Evolutionary conservation across 2,113 vertebrate species (phyloP), one percentile per base, ranked within the genome.

Genomic region (Sinocyclocheilus anophthalmus): DNA sequence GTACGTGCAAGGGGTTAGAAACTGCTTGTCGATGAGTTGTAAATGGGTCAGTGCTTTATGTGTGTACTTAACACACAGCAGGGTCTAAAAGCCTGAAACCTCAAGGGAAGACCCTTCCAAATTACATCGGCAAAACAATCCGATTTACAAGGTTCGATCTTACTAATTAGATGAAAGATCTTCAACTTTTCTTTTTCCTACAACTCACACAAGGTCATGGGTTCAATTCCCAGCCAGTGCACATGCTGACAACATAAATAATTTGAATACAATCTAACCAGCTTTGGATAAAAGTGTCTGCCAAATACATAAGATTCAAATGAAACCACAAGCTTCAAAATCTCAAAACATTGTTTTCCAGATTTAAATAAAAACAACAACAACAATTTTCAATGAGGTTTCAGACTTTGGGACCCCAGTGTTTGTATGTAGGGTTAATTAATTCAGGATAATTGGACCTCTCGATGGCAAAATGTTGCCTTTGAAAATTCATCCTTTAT

Each of bases 1-100:
- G 37, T 39, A 24, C 63, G 78, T 81, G 59, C 37, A 65, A 65
- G 18, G 76, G 18, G 76, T 78, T 78, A 78, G 11, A 39, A 16
- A 80, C 69, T 22, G 69, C 69, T 72, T 22, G 20, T 42, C 5
- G 69, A 39, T 20, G 18, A 11, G 69, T 4, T 70, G 33, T 2
- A 22, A 39, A 70, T 22, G 1, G 55, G 20, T 14, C 50, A 79
- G 53, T 39, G 77, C 18, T 72, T 39, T 77, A 20, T 48, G 26
- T 76, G 8, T 30, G 72, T 77, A 22, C 48, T 20, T 55, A 13
- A 77, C 76, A 77, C 75, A 55, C 13, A 77, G 76, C 16, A 26
- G 48, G 13, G 76, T 55, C 76, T 14, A 55, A 53, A 42, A 72
- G 69, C 10, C 26, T 33, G 13, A 69, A 69, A 69, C 13, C 26